Conservation (phyloP, 1,140 invertebrate genomes). For the Drosophila triauraria region DNA sequence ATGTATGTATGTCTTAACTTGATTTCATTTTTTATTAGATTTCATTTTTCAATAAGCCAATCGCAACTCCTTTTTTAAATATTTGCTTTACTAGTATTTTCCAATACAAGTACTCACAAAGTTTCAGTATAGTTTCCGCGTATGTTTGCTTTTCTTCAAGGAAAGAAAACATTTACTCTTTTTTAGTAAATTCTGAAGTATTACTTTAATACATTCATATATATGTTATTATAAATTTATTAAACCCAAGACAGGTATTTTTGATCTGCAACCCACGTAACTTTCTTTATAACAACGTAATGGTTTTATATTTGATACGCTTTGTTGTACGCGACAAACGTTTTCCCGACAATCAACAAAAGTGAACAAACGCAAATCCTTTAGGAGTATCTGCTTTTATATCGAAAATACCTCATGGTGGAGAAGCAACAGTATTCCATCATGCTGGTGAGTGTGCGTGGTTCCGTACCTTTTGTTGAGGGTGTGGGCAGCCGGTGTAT, state of each 20-base stretch:
- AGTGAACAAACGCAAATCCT: slow-evolving; percentile 24
- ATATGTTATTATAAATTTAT: no score
- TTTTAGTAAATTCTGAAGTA: not conserved
- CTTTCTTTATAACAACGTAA: not conserved
- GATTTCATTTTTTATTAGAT: no score
- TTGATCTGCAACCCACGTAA: not conserved
- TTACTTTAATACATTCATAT: not conserved
- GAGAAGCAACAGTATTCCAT: slow-evolving; percentile 21
- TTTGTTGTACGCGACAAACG: not conserved
- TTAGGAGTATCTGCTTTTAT: slow-evolving; percentile 19
- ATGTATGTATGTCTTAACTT: no score
- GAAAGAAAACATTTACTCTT: no score
- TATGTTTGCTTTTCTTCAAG: no score
- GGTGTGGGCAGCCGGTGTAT: not conserved
- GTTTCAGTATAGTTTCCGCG: no score
- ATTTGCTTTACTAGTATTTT: no score
- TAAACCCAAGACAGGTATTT: not conserved
- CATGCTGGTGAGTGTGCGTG: slow-evolving; percentile 43
- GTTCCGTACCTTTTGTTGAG: not conserved
- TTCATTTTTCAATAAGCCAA: no score
- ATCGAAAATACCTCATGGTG: slow-evolving; percentile 21
- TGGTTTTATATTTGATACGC: not conserved
- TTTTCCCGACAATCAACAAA: slow-evolving; percentile 14
- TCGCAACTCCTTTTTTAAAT: no score
- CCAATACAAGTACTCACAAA: no score